These are phyloP conservation scores for Gonocerus acuteangulatus DNA, from an alignment of 2,888 invertebrate genomes.

Conservation along the genomic window DNA sequence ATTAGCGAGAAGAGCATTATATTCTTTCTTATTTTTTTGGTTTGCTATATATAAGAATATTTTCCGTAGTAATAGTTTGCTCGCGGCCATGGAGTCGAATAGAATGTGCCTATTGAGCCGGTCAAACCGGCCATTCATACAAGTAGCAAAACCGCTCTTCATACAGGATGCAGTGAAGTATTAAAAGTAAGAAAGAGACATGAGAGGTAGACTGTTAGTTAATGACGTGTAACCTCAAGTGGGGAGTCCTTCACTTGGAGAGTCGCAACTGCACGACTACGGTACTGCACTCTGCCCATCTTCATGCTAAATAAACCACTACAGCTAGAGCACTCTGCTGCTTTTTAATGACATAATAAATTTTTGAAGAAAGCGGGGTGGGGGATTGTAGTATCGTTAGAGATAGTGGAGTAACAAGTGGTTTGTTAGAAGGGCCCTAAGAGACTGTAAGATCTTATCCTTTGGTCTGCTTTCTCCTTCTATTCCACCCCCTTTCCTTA, in stretches of 20 bases:
- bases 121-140: too few relatives aligned
- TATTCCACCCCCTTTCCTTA: too few relatives aligned
- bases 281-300: not conserved
- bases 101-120: too few relatives aligned
- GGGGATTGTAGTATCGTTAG: not conserved
- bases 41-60: too few relatives aligned
- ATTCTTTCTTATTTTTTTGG: too few relatives aligned
- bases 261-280: not conserved
- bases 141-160: too few relatives aligned
- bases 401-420: not conserved
- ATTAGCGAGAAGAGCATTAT: too few relatives aligned
- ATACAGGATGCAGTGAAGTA: too few relatives aligned
- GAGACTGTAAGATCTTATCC: too few relatives aligned
- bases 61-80: too few relatives aligned
- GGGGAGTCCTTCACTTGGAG: not conserved
- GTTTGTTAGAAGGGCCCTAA: not conserved
- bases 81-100: too few relatives aligned
- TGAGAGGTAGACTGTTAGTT: not conserved
- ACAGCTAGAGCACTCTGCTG: not conserved
- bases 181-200: not conserved
- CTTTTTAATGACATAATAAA: not conserved
- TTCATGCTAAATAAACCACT: not conserved
- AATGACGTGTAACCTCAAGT: constrained; percentile 1
- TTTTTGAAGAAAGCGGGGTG: not conserved
- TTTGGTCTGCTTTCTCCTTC: too few relatives aligned